Evolutionary conservation across 2,113 vertebrate genomes (phyloP), one percentile per base, ranked within the genome.

Genomic region (Mesitornis unicolor): DNA sequence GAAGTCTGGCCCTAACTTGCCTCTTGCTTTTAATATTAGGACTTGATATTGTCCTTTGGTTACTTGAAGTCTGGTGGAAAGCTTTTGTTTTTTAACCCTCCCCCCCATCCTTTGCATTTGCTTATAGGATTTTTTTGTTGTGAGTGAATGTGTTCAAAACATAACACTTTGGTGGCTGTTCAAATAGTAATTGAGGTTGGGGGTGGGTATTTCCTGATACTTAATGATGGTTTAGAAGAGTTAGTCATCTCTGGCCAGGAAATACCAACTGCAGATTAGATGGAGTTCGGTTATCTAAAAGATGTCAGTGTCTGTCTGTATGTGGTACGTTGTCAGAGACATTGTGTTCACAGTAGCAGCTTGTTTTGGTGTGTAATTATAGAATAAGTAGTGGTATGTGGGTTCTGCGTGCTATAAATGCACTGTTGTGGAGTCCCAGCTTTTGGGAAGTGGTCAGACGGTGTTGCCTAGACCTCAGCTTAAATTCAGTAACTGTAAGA

Each of bases 211-310:
- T 97, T 95, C 95, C 92, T 95, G 94, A 57, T 56, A 56, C 31
- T 82, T 97, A 88, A 95, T 89, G 64, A 75, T 79, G 42, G 47
- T 50, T 89, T 70, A 40, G 53, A 87, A 68, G 63, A 84, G 48
- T 85, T 90, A 90, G 83, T 95, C 88, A 80, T 90, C 71, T 51
- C 11, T 91, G 71, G 84, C 76, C 94, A 95, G 95, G 94, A 97
- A 97, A 97, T 96, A 84, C 90, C 88, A 93, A 36, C 36, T 78
- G 65, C 81, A 54, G 60, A 89, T 84, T 84, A 84, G 47, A 96
- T 86, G 1, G 1, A 76, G 84, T 87, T 93, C 69, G 78, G 33
- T 96, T 96, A 87, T 71, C 81, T 93, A 51, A 60, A 82, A 93
- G 85, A 93, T 70, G 84, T 89, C 73, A 57, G 45, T 87, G 80